A percentile compares a stretch with the other conserved stretches of the same genome.
These are phyloP conservation scores for Rotaria macrura DNA, from an alignment of 2,888 invertebrate genomes.

Conservation along the genomic window DNA sequence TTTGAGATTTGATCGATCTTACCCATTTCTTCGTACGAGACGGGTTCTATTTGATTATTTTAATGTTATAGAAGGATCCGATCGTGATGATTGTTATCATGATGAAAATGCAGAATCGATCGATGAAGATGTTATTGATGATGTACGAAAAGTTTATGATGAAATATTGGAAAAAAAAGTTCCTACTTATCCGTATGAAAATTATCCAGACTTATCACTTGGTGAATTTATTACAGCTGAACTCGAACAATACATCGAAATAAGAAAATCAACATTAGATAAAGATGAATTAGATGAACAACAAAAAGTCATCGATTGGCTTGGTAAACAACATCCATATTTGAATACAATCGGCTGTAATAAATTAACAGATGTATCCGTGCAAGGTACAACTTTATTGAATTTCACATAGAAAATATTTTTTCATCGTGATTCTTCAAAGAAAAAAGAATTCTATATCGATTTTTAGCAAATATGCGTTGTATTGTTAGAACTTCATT, in stretches of 20 bases:
- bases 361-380: neutral
- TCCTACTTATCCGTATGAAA: neutral
- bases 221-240: neutral
- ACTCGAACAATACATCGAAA: neutral
- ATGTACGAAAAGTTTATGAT: neutral
- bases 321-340: neutral
- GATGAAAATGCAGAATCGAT: conserved; percentile 11
- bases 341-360: neutral
- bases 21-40: too few species aligned
- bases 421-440: too few species aligned
- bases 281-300: neutral
- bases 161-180: conserved; percentile 18
- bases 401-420: too few species aligned
- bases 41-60: too few species aligned
- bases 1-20: too few species aligned
- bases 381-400: neutral
- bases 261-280: neutral
- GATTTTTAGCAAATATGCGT: too few species aligned
- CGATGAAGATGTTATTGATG: conserved; percentile 18
- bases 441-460: too few species aligned
- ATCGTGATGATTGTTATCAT: conserved; percentile 14
- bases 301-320: neutral
- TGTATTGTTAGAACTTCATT: too few species aligned
- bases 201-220: neutral
- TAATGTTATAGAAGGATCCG: neutral